Base-by-base conservation (phyloP, 1,140 invertebrate species). In the Temnothorax longispinosus region DNA sequence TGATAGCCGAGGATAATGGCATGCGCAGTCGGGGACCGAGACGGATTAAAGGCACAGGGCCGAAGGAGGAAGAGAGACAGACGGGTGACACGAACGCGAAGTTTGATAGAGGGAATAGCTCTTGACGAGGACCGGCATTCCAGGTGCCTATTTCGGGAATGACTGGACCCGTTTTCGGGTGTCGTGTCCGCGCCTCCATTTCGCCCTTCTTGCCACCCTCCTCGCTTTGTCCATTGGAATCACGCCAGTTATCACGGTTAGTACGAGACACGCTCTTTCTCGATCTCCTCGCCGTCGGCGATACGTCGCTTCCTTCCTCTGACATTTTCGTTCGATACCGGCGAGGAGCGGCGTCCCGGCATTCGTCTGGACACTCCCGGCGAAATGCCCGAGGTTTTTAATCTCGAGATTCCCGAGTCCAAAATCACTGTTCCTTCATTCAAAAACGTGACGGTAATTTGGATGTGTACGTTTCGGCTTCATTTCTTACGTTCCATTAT, bases 91-190 rank as follows among this genome's bases (percentile, higher is more conserved):
- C 41, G 64, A 21, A 56, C 44, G 32, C 41, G 18, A 60, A 41
- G 85, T 21, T 38, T 50, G 54, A 64, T 13, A 69, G 54, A 71
- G 21, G 56, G 82, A 86, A 62, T 52, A 69, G 56, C 56, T 60
- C 21, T 72, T 11, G 56, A 54, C 72, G 52, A 82, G 80, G 60
- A 77, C 38, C 38, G 69, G 56, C 89, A 91, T 91, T 91, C 90
- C 89, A 91, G 78, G 56, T 80, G 89, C 82, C 90, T 91, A 91
- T 91, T 91, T 91, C 90, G 82, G 75, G 90, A 91, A 90, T 78
- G 89, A 78, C 88, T 86, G 88, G 80, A 89, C 88, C 69, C 88
- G 75, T 88, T 90, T 90, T 85, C 80, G 54, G 41, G 56, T 87
- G 86, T 89, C 86, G 88, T 88, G 87, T 84, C 69, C 82, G 65